phyloP scores from a whole-genome alignment of 2,113 vertebrate genomes.

The Columbina picui region DNA sequence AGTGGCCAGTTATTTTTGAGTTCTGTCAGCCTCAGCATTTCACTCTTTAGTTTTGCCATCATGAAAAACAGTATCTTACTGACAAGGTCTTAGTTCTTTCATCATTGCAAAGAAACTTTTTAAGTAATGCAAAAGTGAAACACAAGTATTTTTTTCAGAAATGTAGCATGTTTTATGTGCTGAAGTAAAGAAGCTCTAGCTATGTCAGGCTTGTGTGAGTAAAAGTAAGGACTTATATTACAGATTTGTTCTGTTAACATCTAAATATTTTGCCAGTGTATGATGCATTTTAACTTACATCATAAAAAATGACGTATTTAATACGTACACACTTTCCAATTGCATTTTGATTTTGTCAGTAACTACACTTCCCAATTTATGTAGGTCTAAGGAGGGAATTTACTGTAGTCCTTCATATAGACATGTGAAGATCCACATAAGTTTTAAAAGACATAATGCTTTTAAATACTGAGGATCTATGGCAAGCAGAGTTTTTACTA shows the following conservation, averaged over 20 bases:
- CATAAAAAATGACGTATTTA: not conserved
- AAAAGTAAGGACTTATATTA: not conserved
- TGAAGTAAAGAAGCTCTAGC: not conserved
- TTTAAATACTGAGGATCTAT: not conserved
- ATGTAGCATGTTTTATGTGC: not conserved
- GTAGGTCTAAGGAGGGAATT: not conserved
- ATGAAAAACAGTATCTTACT: not conserved
- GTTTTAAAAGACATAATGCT: not conserved
- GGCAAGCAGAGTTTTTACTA: not conserved
- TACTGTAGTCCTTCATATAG: not conserved
- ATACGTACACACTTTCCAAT: not conserved
- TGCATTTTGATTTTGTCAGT: not conserved
- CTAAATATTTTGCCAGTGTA: not conserved
- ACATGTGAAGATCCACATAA: not conserved
- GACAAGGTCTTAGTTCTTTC: conserved; percentile 59
- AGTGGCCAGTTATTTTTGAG: conserved; percentile 28
- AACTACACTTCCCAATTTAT: not conserved
- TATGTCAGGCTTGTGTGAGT: not conserved
- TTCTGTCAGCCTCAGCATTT: conserved; percentile 18
- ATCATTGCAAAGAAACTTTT: conserved; percentile 49
- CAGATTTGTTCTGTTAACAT: not conserved
- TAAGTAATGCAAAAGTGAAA: conserved; percentile 22
- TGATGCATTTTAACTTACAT: not conserved
- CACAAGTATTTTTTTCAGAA: not conserved
- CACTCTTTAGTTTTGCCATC: conserved; percentile 50